A percentile compares a stretch with the other conserved stretches of the same genome.
Evolutionary conservation across 2,797 vertebrate genomes (phyloP).

Genomic region (Chiroxiphia lanceolata): DNA sequence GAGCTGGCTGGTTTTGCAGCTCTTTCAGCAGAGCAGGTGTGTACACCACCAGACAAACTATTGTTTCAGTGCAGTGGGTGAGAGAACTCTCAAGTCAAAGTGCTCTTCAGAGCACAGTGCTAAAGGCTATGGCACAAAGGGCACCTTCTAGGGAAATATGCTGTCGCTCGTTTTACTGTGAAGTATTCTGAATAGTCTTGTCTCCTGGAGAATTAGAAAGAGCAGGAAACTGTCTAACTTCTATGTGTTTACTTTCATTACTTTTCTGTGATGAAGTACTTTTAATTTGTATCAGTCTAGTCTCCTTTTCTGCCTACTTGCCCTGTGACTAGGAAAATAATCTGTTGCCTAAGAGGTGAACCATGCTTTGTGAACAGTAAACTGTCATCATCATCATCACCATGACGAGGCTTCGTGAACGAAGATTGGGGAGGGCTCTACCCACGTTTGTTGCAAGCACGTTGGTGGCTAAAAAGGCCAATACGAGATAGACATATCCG

Average conservation of each 20-base stretch:
- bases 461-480: too few species aligned
- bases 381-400: too few species aligned
- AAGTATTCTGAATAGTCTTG: not conserved
- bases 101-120: not conserved
- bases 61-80: not conserved
- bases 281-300: not conserved
- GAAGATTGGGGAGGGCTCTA: too few species aligned
- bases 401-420: too few species aligned
- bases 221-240: not conserved
- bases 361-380: not conserved
- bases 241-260: too few species aligned
- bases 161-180: fast-evolving
- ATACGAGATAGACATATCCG: too few species aligned
- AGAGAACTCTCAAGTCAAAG: not conserved
- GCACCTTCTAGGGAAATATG: not conserved
- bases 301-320: not conserved
- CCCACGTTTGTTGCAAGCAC: too few species aligned
- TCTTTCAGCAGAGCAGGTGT: not conserved
- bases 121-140: not conserved
- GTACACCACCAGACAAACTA: not conserved
- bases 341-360: not conserved
- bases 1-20: not conserved
- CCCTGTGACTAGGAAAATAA: not conserved
- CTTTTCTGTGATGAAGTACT: not conserved
- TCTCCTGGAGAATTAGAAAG: not conserved